Conservation (phyloP, 1,140 invertebrate genomes). For the Epicauta chinensis region DNA sequence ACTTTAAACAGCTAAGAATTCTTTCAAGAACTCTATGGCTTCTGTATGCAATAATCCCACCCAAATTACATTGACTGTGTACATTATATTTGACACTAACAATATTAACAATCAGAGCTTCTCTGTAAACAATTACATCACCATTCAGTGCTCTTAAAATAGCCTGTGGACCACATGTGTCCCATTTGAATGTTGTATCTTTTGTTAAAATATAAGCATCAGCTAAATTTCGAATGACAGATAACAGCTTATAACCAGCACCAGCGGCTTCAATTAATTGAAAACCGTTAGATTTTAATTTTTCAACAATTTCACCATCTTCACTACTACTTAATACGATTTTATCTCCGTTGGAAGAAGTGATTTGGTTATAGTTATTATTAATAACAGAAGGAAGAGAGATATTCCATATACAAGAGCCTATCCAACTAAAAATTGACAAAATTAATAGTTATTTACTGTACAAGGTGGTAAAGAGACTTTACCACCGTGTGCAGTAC, state of each 20-base stretch:
- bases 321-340: slow-evolving; percentile 54
- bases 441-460: too few relatives aligned
- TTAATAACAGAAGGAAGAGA: background rate
- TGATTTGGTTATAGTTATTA: background rate
- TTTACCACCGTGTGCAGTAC: too few relatives aligned
- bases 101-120: slow-evolving; percentile 34
- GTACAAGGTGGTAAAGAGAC: too few relatives aligned
- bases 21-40: slow-evolving; percentile 41
- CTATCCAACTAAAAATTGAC: slow-evolving; percentile 60
- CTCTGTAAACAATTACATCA: slow-evolving; percentile 53
- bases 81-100: slow-evolving; percentile 28
- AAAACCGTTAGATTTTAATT: slow-evolving; percentile 53
- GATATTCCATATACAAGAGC: slow-evolving; percentile 63
- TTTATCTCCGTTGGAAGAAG: background rate
- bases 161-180: slow-evolving; percentile 78
- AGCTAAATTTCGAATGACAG: slow-evolving; percentile 64
- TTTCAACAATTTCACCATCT: slow-evolving; percentile 49
- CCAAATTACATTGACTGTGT: slow-evolving; percentile 44
- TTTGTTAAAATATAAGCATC: slow-evolving; percentile 76
- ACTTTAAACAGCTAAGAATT: slow-evolving; percentile 19
- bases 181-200: slow-evolving; percentile 76
- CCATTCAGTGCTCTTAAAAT: slow-evolving; percentile 63
- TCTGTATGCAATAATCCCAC: slow-evolving; percentile 58
- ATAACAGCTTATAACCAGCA: slow-evolving; percentile 83
- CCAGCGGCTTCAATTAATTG: slow-evolving; percentile 65